phyloP scores from a whole-genome alignment of 2,888 invertebrate genomes.

The Idaea aversata region DNA sequence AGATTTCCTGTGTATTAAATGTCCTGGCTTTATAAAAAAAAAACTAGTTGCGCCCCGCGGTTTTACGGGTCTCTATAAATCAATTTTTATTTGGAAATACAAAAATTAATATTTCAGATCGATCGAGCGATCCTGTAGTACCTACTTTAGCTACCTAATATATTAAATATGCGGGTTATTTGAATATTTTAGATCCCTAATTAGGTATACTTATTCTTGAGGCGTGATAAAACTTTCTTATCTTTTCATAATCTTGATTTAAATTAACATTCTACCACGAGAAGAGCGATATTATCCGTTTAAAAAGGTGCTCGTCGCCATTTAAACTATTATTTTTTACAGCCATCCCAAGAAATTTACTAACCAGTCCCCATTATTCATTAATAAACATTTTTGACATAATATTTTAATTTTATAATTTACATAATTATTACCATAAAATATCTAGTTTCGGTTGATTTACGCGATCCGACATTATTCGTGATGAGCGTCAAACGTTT shows the following conservation, averaged over 20 bases:
- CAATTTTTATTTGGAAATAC: too few relatives aligned
- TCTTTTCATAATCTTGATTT: not conserved
- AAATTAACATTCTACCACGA: not conserved
- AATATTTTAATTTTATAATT: not conserved
- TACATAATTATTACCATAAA: not conserved
- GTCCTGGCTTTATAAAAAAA: too few relatives aligned
- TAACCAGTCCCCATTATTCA: constrained; percentile 5
- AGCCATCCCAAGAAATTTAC: not conserved
- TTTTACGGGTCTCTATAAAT: too few relatives aligned
- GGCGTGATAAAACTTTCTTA: not conserved
- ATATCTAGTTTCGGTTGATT: not conserved
- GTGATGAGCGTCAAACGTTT: constrained; percentile 59
- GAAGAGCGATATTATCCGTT: not conserved
- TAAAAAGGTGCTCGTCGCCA: not conserved
- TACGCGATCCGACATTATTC: constrained; percentile 54
- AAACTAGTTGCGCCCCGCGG: too few relatives aligned
- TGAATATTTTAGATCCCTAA: not conserved
- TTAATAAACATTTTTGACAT: not conserved
- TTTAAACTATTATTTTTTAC: not conserved
- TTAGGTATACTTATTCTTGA: not conserved
- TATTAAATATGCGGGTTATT: not conserved
- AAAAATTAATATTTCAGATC: too few relatives aligned
- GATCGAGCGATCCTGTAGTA: too few relatives aligned
- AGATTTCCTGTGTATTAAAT: too few relatives aligned
- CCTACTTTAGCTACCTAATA: too few relatives aligned